Base-by-base conservation (phyloP, 2,888 invertebrate genomes). In the Luperina nickerlii region DNA sequence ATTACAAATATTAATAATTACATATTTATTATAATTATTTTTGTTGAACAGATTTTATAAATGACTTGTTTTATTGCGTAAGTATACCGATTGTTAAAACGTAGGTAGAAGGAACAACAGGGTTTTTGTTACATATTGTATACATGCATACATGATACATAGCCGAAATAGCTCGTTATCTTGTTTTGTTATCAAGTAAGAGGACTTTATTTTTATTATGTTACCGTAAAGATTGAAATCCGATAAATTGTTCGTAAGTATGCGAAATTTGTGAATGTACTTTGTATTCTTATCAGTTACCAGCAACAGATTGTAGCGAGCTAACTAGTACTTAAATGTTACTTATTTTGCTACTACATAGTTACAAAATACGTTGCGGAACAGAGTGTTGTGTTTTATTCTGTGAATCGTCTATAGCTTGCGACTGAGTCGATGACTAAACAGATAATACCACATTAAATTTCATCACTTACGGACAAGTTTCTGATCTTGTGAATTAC, bases 211-310 rank as follows among this genome's bases (percentile, higher is more conserved):
- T n/a, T n/a, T 15, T 11, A 54, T 81, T 24, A 57, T 8, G 8
- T 51, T 51, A n/a, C 27, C 54, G 24, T 70, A 51, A 24, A 42
- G 18, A 60, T 78, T 32, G 20, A 27, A 80, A 45, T 57, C 5
- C 11, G 20, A 68, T 68, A 57, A 45, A 27, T 68, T 48, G 18
- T n/a, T 38, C 42, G 20, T 32, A 63, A 54, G 32, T 27, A 62
- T 45, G 32, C 7, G 15, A 51, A 63, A 13, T 51, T 13, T 24
- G 42, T 42, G 6, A 42, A 63, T 57, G 32, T 27, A 60, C 5
- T 20, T 60, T 48, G 57, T 11, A 48, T 79, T 79, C 20, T 57
- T 66, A 54, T 77, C 79, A 54, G 18, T 65, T 63, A 32, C 48
- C 45, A 42, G 18, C 27, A 78, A 42, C 24, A 45, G 18, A 24